A percentile compares a stretch with the other conserved stretches of the same genome.
phyloP scores from a whole-genome alignment of 2,797 vertebrate genomes.

The Sebastes cheni region DNA sequence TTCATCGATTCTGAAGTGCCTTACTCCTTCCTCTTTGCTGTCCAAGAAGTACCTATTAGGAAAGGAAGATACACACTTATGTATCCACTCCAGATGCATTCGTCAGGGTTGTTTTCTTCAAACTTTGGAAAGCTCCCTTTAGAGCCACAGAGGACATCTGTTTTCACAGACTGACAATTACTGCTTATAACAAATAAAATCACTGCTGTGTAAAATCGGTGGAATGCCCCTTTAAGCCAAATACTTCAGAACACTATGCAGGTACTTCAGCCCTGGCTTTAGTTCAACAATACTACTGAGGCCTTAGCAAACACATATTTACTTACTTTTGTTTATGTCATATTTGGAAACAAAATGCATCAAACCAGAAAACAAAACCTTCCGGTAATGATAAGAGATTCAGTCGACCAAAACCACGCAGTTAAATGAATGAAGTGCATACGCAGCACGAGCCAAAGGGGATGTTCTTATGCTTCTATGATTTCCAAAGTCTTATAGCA shows the following conservation, averaged over 20 bases:
- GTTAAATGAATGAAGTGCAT: neutral
- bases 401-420: neutral
- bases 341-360: neutral
- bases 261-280: neutral
- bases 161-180: neutral
- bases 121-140: neutral
- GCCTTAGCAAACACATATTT: neutral
- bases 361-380: neutral
- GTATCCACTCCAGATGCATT: neutral
- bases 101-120: neutral
- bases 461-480: neutral
- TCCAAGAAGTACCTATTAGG: constrained; percentile 90
- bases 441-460: neutral
- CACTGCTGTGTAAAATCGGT: neutral
- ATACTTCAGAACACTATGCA: neutral
- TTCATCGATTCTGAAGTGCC: constrained; percentile 91
- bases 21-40: constrained; percentile 82
- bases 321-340: neutral
- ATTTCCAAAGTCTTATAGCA: neutral
- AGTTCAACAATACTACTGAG: neutral
- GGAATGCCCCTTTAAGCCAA: neutral
- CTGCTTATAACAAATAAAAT: neutral
- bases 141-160: neutral
- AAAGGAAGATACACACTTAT: neutral
- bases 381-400: neutral